Evolutionary conservation across 1,140 invertebrate species (phyloP).

Genomic region (Apis laboriosa): DNA sequence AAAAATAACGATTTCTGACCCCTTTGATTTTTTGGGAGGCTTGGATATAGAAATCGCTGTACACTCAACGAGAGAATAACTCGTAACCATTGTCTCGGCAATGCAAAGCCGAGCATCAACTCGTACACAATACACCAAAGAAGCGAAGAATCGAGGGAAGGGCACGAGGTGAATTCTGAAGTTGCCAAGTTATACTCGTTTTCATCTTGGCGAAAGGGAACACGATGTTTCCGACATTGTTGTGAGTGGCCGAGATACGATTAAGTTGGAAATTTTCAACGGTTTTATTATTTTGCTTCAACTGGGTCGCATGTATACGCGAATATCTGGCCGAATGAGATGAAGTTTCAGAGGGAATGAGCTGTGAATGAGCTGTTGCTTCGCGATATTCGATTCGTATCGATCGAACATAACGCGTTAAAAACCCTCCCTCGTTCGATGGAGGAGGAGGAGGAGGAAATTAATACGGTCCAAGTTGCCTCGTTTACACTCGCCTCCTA

Average conservation of each 20-base stretch:
- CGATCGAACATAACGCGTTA: background rate
- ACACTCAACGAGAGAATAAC: background rate
- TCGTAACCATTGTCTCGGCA: background rate
- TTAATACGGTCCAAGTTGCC: constrained; percentile 10
- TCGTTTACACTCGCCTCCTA: background rate
- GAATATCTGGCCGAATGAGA: constrained; percentile 10
- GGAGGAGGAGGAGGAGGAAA: background rate
- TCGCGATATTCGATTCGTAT: background rate
- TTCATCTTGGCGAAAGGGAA: background rate
- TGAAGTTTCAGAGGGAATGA: background rate
- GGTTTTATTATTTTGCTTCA: background rate
- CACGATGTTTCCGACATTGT: background rate
- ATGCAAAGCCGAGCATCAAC: background rate
- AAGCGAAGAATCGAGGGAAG: background rate
- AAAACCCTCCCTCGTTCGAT: background rate
- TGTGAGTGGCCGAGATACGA: background rate
- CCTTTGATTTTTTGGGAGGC: no score
- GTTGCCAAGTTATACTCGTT: background rate
- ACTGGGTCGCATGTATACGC: background rate
- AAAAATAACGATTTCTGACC: no score
- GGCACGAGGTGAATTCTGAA: background rate
- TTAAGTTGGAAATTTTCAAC: constrained; percentile 25
- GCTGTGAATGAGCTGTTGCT: background rate
- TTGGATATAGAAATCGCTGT: no score
- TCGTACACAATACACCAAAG: background rate